Percentiles rank a stretch among this genome's conserved stretches.
phyloP scores from a whole-genome alignment of 2,888 invertebrate species.

The Eutolmus rufibarbis region DNA sequence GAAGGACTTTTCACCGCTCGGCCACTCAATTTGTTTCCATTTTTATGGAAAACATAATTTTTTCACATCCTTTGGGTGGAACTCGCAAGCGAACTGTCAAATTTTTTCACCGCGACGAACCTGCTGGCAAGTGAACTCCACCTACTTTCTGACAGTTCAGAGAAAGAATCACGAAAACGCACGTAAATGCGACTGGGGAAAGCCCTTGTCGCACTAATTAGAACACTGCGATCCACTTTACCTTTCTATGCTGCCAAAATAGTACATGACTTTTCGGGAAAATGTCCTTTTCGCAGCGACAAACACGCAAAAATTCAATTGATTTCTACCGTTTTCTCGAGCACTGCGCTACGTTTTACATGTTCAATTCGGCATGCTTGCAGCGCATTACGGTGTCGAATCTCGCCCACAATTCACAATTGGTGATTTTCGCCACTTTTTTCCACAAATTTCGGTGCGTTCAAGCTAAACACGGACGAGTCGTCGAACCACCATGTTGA shows the following conservation, averaged over 20 bases:
- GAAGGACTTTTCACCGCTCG: background rate
- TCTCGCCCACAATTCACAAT: background rate
- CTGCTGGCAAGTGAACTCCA: conserved; percentile 44
- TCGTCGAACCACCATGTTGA: conserved; percentile 46
- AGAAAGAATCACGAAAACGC: conserved; percentile 22
- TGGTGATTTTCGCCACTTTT: background rate
- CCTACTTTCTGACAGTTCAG: conserved; percentile 47
- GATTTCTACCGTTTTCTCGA: background rate
- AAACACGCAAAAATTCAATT: conserved; percentile 35
- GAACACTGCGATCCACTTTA: conserved; percentile 32
- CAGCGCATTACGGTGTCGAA: background rate
- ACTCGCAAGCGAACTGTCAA: conserved; percentile 39
- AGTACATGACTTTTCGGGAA: conserved; percentile 44
- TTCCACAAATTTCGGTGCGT: conserved; percentile 31
- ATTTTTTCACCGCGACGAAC: conserved; percentile 39
- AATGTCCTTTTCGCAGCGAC: conserved; percentile 4
- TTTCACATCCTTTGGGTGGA: conserved; percentile 33
- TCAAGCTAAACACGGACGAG: conserved; percentile 38
- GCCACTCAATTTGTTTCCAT: background rate
- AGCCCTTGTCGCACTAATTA: background rate
- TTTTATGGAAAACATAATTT: background rate
- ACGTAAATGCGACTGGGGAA: background rate
- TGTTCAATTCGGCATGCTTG: conserved; percentile 20
- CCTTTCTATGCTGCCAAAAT: conserved; percentile 47
- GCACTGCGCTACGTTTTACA: background rate